phyloP scores from a whole-genome alignment of 2,888 invertebrate species.

The Scaptomyza polygonia region DNA sequence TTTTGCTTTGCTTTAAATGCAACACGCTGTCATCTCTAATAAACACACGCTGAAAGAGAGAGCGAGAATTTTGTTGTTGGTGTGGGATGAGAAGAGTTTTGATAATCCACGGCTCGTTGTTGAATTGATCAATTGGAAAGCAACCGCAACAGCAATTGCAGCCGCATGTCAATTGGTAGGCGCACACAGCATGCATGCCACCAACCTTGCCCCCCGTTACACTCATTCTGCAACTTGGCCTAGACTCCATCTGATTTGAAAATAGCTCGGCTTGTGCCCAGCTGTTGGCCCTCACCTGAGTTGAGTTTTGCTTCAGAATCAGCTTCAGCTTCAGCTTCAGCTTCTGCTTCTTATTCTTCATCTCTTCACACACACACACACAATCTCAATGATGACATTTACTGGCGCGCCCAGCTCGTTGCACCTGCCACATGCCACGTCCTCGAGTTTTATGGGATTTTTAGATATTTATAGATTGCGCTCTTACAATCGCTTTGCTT shows the following conservation, averaged over 20 bases:
- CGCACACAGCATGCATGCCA: slow-evolving; percentile 17
- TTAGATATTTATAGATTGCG: slow-evolving; percentile 77
- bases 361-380: slow-evolving; percentile 7
- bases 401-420: slow-evolving; percentile 47
- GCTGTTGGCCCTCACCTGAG: slow-evolving; percentile 12
- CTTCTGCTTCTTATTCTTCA: no score
- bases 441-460: slow-evolving; percentile 73
- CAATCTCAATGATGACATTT: slow-evolving; percentile 63
- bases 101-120: slow-evolving; percentile 59
- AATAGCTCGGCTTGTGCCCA: slow-evolving; percentile 11
- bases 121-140: slow-evolving; percentile 69
- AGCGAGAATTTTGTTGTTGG: not conserved
- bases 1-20: no score
- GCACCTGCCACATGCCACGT: slow-evolving; percentile 44
- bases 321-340: not conserved
- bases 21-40: slow-evolving; percentile 5
- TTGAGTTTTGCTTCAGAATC: not conserved
- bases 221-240: not conserved
- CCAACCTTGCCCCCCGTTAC: not conserved
- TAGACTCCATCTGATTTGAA: slow-evolving; percentile 2
- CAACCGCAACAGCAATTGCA: slow-evolving; percentile 44
- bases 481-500: slow-evolving; percentile 52
- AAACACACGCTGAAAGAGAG: not conserved
- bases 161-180: slow-evolving; percentile 61
- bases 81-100: slow-evolving; percentile 41